These are phyloP conservation scores for Phthorimaea operculella DNA, from an alignment of 1,140 invertebrate species.

Conservation along the genomic window DNA sequence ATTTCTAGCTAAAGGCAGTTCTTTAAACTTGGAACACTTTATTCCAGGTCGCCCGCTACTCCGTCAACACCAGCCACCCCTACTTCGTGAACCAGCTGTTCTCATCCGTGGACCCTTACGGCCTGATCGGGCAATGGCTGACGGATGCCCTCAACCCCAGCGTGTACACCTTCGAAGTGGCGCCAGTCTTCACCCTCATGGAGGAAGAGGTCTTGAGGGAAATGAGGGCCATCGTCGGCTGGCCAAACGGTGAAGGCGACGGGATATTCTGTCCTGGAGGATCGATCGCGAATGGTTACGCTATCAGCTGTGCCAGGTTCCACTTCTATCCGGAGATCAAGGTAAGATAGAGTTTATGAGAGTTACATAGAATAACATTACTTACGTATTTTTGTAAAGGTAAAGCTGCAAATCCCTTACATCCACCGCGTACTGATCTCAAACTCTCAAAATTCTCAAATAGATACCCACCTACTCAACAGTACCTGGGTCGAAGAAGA, in stretches of 20 bases:
- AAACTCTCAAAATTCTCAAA: too few relatives aligned
- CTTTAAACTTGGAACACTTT: too few relatives aligned
- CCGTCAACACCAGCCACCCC: conserved; percentile 89
- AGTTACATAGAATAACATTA: too few relatives aligned
- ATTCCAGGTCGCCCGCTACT: conserved; percentile 70
- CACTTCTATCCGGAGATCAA: conserved; percentile 82
- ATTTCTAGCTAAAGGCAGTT: too few relatives aligned
- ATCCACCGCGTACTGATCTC: too few relatives aligned
- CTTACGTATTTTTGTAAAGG: too few relatives aligned
- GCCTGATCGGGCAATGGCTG: conserved; percentile 85
- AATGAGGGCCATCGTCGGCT: conserved; percentile 90
- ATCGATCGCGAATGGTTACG: conserved; percentile 95
- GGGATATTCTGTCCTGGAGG: conserved; percentile 97
- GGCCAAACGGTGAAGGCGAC: conserved; percentile 79
- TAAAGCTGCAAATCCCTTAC: too few relatives aligned
- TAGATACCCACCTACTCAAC: too few relatives aligned
- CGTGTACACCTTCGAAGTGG: conserved; percentile 92
- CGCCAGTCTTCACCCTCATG: conserved; percentile 89
- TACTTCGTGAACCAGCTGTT: conserved; percentile 90
- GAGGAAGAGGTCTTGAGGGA: conserved; percentile 82
- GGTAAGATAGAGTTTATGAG: conserved; percentile 57
- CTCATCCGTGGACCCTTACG: conserved; percentile 88
- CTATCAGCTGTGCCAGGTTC: conserved; percentile 89
- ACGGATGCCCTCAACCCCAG: conserved; percentile 88
- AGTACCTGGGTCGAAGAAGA: too few relatives aligned